Percentiles rank a stretch among this genome's conserved stretches.
These are phyloP conservation scores for Ladona fulva DNA, from an alignment of 1,140 invertebrate species.

Conservation along the genomic window DNA sequence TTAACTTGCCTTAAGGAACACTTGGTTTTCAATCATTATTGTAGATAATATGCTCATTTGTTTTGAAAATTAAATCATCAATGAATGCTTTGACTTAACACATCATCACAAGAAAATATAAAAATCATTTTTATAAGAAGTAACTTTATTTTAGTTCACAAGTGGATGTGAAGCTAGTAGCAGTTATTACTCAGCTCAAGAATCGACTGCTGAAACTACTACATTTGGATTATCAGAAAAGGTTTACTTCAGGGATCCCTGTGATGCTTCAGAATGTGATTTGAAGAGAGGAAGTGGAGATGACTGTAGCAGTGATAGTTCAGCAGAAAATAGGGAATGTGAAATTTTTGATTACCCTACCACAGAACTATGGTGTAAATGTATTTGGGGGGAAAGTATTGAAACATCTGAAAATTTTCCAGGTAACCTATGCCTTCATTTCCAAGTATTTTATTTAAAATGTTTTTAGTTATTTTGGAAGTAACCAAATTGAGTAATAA, in stretches of 20 bases:
- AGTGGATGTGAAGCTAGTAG: constrained; percentile 18
- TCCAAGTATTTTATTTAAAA: not conserved
- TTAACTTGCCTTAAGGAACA: too few relatives aligned
- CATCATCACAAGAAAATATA: too few relatives aligned
- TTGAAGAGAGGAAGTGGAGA: not conserved
- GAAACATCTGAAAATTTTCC: not conserved
- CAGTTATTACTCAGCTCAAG: constrained; percentile 18
- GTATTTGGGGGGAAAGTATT: not conserved
- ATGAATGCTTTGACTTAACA: too few relatives aligned
- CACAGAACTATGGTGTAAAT: not conserved
- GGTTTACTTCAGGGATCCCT: too few relatives aligned
- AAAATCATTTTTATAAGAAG: too few relatives aligned
- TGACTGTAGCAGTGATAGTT: not conserved
- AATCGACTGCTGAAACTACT: constrained; percentile 6
- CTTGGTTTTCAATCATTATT: too few relatives aligned
- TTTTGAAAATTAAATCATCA: too few relatives aligned
- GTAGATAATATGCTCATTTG: too few relatives aligned
- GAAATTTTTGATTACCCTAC: not conserved
- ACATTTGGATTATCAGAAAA: too few relatives aligned
- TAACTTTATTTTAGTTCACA: not conserved
- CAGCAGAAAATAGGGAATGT: not conserved
- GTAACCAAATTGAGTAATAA: not conserved
- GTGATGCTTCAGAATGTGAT: too few relatives aligned
- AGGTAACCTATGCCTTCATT: not conserved
- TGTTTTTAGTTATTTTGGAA: not conserved